phyloP scores from a whole-genome alignment of 2,797 vertebrate genomes.

The Rhabdomys pumilio region DNA sequence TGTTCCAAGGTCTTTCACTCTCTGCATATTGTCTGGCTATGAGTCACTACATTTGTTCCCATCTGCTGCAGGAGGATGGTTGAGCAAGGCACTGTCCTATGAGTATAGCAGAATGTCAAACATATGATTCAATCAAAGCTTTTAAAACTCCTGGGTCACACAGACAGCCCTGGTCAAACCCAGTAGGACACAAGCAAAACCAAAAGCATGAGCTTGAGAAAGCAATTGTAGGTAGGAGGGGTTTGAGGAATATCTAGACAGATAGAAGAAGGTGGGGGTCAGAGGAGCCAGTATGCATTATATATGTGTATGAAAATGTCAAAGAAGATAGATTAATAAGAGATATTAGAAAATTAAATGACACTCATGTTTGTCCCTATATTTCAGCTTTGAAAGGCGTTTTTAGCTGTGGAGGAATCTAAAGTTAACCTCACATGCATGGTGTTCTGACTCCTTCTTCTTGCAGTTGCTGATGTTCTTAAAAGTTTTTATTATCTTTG shows the following conservation, averaged over 20 bases:
- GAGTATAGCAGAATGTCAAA: neutral
- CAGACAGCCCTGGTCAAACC: neutral
- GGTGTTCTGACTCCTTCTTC: neutral
- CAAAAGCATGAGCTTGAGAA: too few relatives aligned
- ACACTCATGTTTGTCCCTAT: neutral
- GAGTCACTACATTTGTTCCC: neutral
- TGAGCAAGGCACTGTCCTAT: neutral
- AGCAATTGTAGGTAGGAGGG: neutral
- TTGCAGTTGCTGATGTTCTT: neutral
- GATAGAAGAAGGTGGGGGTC: too few relatives aligned
- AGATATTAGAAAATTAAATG: neutral
- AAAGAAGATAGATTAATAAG: too few relatives aligned
- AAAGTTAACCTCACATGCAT: neutral
- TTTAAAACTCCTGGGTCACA: neutral
- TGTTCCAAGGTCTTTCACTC: neutral
- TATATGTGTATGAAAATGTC: neutral
- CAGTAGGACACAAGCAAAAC: too few relatives aligned
- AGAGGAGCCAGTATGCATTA: neutral
- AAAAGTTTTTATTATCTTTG: neutral
- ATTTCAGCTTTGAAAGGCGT: conserved; percentile 45
- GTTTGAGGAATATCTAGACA: neutral
- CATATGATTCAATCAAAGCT: neutral
- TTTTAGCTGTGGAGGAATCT: neutral
- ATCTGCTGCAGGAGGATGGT: neutral
- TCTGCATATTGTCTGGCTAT: neutral